Evolutionary conservation across 2,797 vertebrate species (phyloP).

Genomic region (Sylvia borin): DNA sequence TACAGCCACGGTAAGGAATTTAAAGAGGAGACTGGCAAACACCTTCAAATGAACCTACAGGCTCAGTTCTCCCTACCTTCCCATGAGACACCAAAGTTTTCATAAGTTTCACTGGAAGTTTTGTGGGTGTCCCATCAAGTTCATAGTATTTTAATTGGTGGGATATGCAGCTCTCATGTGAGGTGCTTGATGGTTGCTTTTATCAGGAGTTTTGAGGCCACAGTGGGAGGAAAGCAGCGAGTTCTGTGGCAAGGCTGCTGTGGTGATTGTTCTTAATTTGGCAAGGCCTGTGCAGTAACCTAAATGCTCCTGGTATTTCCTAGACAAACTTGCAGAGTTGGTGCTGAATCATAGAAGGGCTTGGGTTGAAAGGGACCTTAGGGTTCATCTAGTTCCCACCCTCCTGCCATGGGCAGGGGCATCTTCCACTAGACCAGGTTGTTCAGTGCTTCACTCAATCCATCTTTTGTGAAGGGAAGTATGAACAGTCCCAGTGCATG

Average conservation of each 20-base stretch:
- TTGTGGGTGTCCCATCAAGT: background rate
- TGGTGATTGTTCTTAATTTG: background rate
- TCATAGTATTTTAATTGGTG: background rate
- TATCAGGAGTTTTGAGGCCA: background rate
- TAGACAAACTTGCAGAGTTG: background rate
- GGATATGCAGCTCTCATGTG: fast-evolving
- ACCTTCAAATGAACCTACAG: background rate
- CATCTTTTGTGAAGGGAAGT: background rate
- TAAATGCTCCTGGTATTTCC: background rate
- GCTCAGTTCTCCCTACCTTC: background rate
- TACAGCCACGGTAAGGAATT: background rate
- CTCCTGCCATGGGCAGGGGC: background rate
- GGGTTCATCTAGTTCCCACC: background rate
- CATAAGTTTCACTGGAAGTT: background rate
- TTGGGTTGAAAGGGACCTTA: background rate
- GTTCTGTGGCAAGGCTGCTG: background rate
- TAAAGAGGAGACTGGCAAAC: background rate
- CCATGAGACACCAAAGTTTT: background rate
- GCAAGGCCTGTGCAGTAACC: background rate
- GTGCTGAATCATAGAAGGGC: background rate
- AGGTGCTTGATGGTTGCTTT: background rate
- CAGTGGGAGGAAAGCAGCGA: background rate
- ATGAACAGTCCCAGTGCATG: background rate
- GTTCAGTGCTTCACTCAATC: background rate
- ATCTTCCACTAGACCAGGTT: background rate